Evolutionary conservation across 2,888 invertebrate species (phyloP).

Genomic region (Brachyptera putata): DNA sequence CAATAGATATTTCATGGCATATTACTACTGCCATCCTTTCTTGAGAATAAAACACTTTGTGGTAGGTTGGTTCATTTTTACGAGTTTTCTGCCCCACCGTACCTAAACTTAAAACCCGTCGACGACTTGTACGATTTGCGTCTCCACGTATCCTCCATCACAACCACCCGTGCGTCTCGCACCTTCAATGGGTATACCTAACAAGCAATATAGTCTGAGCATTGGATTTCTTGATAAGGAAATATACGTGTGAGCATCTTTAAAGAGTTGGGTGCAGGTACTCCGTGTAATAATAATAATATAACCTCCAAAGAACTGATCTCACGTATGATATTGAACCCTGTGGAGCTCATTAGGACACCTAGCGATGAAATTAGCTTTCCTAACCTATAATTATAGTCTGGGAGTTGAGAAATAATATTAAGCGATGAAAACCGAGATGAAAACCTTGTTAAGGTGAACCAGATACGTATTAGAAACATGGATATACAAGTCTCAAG

Average conservation of each 20-base stretch:
- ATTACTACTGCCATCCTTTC: neutral
- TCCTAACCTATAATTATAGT: neutral
- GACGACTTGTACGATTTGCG: neutral
- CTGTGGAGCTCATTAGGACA: slow-evolving; percentile 1
- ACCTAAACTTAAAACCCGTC: no score
- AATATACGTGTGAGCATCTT: neutral
- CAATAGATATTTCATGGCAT: neutral
- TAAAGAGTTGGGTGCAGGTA: neutral
- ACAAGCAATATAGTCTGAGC: slow-evolving; percentile 4
- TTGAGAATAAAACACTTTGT: neutral
- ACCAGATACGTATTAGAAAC: neutral
- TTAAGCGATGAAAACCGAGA: neutral
- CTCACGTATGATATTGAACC: slow-evolving; percentile 1
- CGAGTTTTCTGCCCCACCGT: no score
- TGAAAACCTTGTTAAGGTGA: neutral
- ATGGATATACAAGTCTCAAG: neutral
- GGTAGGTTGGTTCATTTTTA: neutral
- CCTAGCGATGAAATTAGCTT: neutral
- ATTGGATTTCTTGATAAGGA: neutral
- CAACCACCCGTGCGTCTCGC: no score
- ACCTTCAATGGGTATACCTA: no score
- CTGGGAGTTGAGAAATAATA: neutral
- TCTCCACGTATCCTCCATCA: no score
- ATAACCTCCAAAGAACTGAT: neutral
- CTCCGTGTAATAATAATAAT: neutral